phyloP scores from a whole-genome alignment of 2,113 vertebrate genomes.

The Tyto alba region DNA sequence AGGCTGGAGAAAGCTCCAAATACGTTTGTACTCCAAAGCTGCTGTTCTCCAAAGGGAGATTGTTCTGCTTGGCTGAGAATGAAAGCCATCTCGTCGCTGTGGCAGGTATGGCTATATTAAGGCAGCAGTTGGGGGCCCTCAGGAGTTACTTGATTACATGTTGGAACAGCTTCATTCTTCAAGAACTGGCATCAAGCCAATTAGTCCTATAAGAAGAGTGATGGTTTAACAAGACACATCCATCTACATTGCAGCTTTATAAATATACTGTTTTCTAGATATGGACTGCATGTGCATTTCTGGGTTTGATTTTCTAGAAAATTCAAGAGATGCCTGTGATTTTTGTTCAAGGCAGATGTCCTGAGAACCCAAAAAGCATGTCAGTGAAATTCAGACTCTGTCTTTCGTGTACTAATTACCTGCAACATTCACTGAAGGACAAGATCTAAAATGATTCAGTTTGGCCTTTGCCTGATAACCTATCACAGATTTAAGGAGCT shows the following conservation, averaged over 20 bases:
- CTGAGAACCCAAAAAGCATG: neutral
- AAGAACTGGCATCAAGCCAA: conserved; percentile 46
- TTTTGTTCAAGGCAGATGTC: neutral
- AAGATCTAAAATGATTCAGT: neutral
- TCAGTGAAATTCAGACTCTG: neutral
- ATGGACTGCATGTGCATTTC: neutral
- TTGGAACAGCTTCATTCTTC: conserved; percentile 63
- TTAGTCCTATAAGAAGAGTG: conserved; percentile 45
- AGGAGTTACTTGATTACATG: conserved; percentile 59
- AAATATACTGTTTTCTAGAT: neutral
- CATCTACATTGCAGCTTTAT: conserved; percentile 12
- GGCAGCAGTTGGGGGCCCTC: conserved; percentile 38
- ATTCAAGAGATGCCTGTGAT: neutral
- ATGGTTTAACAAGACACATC: conserved; percentile 50
- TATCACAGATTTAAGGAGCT: neutral
- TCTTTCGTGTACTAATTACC: neutral
- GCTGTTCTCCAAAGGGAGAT: conserved; percentile 49
- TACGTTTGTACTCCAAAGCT: conserved; percentile 33
- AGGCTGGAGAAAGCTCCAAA: neutral
- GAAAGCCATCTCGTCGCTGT: neutral
- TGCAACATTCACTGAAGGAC: neutral
- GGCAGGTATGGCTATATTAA: conserved; percentile 58
- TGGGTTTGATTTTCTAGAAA: neutral
- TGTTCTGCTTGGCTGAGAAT: conserved; percentile 59
- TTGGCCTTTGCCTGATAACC: neutral